Base-by-base conservation (phyloP, 2,113 vertebrate genomes). In the Petromus typicus region DNA sequence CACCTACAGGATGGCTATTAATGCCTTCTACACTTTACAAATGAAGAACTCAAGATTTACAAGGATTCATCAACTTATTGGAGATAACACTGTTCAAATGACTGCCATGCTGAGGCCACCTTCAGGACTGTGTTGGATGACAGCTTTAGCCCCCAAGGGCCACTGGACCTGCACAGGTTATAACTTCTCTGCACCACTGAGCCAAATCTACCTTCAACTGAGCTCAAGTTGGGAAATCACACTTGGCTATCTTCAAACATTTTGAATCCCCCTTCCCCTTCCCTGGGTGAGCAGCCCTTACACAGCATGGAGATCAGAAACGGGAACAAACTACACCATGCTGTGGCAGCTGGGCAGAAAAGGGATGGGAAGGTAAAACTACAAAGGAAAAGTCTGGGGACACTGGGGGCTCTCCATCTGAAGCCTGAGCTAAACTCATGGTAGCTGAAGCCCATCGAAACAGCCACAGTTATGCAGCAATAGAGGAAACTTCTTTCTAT, bases 81-180 rank as follows among this genome's bases (percentile, higher is more conserved):
- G 76, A 9, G 82, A 25, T 25, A 79, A 51, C 34, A 37, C 32
- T 69, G 89, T 61, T 67, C 61, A 7, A 75, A 79, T 1, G 12
- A 12, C 57, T 25, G 9, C 66, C 1, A 1, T n/a, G 59, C 40
- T 25, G 25, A 40, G 56, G 43, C 8, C 30, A 13, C 20, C 40
- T 0, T 56, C 30, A 0, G 20, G 27, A 27, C 23, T 2, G 11
- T 7, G 45, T 9, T 9, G 43, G 32, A 14, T 13, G 75, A 67
- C 48, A 22, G 27, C 22, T 7, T 67, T 12, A 56, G 51, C 0
- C 16, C 40, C 20, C 3, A 34, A 69, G n/a, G 0, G 2, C 6
- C 34, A 12, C 73, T 8, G 1, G 25, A 81, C 27, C 32, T 8
- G 1, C 0, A 0, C n/a, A 3, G 11, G 0, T 5, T 61, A 10